phyloP scores from a whole-genome alignment of 2,888 invertebrate genomes.

The Pegoplata infirma region DNA sequence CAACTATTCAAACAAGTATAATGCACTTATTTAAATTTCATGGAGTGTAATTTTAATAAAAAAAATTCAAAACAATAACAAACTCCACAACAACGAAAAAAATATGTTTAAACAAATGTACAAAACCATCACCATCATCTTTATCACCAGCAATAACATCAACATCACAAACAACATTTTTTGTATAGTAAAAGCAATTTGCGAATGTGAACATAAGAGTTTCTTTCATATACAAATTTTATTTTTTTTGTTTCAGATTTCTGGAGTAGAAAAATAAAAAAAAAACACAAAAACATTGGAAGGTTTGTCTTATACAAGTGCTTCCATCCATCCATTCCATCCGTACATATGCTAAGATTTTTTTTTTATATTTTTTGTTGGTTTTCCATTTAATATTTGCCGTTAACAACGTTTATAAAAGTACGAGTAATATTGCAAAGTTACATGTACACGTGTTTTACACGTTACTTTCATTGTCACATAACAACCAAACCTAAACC shows the following conservation, averaged over 20 bases:
- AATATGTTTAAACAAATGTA: slow-evolving; percentile 10
- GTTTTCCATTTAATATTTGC: slow-evolving; percentile 45
- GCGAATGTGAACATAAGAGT: slow-evolving; percentile 25
- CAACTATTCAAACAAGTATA: no score
- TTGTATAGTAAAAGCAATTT: slow-evolving; percentile 45
- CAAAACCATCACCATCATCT: slow-evolving; percentile 34
- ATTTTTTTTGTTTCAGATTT: slow-evolving; percentile 18
- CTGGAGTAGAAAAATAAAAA: slow-evolving; percentile 7
- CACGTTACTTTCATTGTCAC: slow-evolving; percentile 61
- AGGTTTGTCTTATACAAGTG: slow-evolving; percentile 35
- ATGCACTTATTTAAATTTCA: not conserved
- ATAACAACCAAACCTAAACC: slow-evolving; percentile 32
- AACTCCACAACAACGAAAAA: slow-evolving; percentile 16
- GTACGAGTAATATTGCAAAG: slow-evolving; percentile 26
- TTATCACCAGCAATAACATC: slow-evolving; percentile 51
- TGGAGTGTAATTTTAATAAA: not conserved
- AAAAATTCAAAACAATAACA: slow-evolving; percentile 15
- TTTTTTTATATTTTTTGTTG: slow-evolving; percentile 4
- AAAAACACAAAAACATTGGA: not conserved
- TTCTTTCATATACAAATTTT: slow-evolving; percentile 16
- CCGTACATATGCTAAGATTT: slow-evolving; percentile 26
- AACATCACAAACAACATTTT: slow-evolving; percentile 45
- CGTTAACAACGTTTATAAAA: slow-evolving; percentile 53
- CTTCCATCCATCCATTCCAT: no score
- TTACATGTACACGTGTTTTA: slow-evolving; percentile 71